Evolutionary conservation across 2,888 invertebrate species (phyloP), one percentile per base, ranked within the genome.

Genomic region (Clanis bilineata): DNA sequence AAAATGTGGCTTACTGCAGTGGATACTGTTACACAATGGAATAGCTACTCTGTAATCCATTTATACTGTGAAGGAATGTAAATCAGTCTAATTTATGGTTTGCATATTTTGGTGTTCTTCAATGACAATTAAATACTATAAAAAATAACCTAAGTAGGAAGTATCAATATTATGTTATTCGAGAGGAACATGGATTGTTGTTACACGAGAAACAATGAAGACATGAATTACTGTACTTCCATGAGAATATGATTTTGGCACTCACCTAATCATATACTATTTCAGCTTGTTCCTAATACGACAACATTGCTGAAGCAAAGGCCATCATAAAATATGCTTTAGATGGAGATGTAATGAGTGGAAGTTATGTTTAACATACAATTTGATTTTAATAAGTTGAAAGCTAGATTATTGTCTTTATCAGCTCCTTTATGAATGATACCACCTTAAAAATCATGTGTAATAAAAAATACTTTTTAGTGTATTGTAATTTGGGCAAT

Each of bases 241-340:
- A 76, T 77, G 72, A 76, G 12, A 36, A 12, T 72, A 78, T 79
- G 69, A 79, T 72, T 83, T 83, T 83, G 82, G 82, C 82, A 83
- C 82, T 80, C 77, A 51, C 32, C 51, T 51, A 32, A 32, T 51
- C 51, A 51, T 32, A 39, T 38, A 36, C 21, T 25, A 58, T 28
- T 58, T 23, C 32, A 58, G n/a, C 25, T 58, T 58, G 15, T 22
- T 39, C n/a, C 10, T 28, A 18, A 25, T 18, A 39, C 4, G 25
- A 12, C 18, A 39, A 51, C 23, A n/a, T n/a, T 38, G 38, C 22
- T 7, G 9, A 56, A 38, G 55, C 38, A 18, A 38, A 21, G 23
- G n/a, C 22, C 23, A 18, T n/a, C 4, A 23, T 12, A 18, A 9
- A 28, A 28, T 51, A 32, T 5, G 18, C 28, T 51, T 51, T 51